A percentile compares a stretch with the other conserved stretches of the same genome.
Evolutionary conservation across 2,113 vertebrate genomes (phyloP).

Genomic region (Phyllopteryx taeniolatus): DNA sequence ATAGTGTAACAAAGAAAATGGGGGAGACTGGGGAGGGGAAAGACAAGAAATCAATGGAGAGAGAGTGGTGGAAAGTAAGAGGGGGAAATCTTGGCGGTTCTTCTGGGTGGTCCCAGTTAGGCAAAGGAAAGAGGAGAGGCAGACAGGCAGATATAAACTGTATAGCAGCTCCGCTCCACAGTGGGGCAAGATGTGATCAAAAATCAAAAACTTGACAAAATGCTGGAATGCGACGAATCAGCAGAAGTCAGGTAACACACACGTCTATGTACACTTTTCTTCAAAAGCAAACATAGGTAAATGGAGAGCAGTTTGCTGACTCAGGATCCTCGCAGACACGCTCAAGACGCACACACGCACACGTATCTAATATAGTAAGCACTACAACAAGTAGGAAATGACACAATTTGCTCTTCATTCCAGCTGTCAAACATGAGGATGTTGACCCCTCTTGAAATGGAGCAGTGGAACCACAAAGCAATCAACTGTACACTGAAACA

Average conservation of each 20-base stretch:
- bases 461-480: slow-evolving; percentile 61
- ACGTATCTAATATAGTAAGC: slow-evolving; percentile 17
- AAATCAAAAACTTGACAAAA: slow-evolving; percentile 10
- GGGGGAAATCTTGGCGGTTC: slow-evolving; percentile 70
- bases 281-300: slow-evolving; percentile 7
- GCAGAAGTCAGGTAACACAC: not conserved
- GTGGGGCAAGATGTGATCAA: slow-evolving; percentile 40
- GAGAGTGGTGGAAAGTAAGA: slow-evolving; percentile 35
- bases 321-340: slow-evolving; percentile 20
- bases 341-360: not conserved
- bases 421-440: slow-evolving; percentile 71
- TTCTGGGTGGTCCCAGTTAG: slow-evolving; percentile 89
- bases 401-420: slow-evolving; percentile 73
- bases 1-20: slow-evolving; percentile 41
- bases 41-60: slow-evolving; percentile 55
- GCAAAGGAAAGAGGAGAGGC: slow-evolving; percentile 86
- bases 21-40: slow-evolving; percentile 68
- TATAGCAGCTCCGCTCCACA: slow-evolving; percentile 88
- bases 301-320: slow-evolving; percentile 18
- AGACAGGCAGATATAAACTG: slow-evolving; percentile 94
- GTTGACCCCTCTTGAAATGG: slow-evolving; percentile 63
- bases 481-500: slow-evolving; percentile 59
- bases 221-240: not conserved
- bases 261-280: not conserved
- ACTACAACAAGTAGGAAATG: slow-evolving; percentile 66